Evolutionary conservation across 2,113 vertebrate species (phyloP), one percentile per base, ranked within the genome.

Genomic region (Octodon degus): DNA sequence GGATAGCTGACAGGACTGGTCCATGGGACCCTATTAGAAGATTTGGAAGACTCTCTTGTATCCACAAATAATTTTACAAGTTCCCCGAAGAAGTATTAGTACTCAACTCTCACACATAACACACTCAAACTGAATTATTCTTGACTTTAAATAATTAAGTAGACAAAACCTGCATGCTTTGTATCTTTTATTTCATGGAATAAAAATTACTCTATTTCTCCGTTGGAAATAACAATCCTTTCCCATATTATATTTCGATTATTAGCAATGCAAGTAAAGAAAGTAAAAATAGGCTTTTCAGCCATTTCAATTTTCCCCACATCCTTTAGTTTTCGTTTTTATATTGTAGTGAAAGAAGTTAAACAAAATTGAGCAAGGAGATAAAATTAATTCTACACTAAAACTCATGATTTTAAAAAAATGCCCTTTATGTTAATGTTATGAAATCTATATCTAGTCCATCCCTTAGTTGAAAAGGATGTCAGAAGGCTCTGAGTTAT

Each of bases 21-120:
- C n/a, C 47, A 50, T 22, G 32, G 91, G 67, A 95, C 74, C 17
- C 12, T 88, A 91, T 87, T 93, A 81, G 70, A 83, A 83, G 47
- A 92, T 9, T 43, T 60, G 27, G 6, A 62, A 91, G 34, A 74
- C 37, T 79, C 19, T 58, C n/a, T 1, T 81, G 19, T 27, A 0
- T 74, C 40, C 70, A 90, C 32, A 74, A 37, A 90, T 85, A 60
- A 85, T n/a, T 92, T 92, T 83, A 27, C 14, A 62, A 63, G 37
- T 47, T 47, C 60, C 43, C 22, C 1, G 11, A 55, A 32, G 55
- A 89, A 10, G 14, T 9, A 20, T 24, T 60, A 5, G 32, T 83
- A 55, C 55, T 86, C 81, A 89, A 22, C 4, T 82, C 5, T 58
- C 34, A 55, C 11, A n/a, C 0, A 2, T 58, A 65, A 40, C 1